Evolutionary conservation across 2,113 vertebrate genomes (phyloP).

Genomic region (Orientallactaga bullata): DNA sequence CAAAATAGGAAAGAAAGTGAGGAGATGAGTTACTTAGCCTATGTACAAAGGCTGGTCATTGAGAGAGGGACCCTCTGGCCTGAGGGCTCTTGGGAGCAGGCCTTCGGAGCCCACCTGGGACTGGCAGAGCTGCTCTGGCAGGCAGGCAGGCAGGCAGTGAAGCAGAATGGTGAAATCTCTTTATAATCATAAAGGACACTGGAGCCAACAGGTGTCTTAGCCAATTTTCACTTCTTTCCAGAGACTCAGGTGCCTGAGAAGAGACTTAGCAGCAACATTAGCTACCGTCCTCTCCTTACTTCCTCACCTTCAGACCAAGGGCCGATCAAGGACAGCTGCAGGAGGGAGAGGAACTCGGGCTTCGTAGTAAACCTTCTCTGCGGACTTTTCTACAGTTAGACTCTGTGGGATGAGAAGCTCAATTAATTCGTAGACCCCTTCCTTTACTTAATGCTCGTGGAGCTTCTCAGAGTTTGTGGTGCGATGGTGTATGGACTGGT

Average conservation of each 20-base stretch:
- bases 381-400: not conserved
- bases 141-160: not conserved
- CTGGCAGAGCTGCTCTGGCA: not conserved
- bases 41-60: not conserved
- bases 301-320: not conserved
- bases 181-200: not conserved
- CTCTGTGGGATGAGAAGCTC: not conserved
- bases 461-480: accelerated
- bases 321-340: not conserved
- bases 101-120: not conserved
- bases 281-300: not conserved
- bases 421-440: not conserved
- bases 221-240: constrained; percentile 39
- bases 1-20: not conserved
- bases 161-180: no score
- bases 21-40: not conserved
- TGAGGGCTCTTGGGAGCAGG: not conserved
- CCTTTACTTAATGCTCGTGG: not conserved
- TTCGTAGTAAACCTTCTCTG: not conserved
- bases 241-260: not conserved
- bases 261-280: not conserved
- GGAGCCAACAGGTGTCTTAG: not conserved
- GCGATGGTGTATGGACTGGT: not conserved
- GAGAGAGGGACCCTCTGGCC: not conserved
- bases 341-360: not conserved